Evolutionary conservation across 2,113 vertebrate species (phyloP).

Genomic region (Dryoscopus gambensis): DNA sequence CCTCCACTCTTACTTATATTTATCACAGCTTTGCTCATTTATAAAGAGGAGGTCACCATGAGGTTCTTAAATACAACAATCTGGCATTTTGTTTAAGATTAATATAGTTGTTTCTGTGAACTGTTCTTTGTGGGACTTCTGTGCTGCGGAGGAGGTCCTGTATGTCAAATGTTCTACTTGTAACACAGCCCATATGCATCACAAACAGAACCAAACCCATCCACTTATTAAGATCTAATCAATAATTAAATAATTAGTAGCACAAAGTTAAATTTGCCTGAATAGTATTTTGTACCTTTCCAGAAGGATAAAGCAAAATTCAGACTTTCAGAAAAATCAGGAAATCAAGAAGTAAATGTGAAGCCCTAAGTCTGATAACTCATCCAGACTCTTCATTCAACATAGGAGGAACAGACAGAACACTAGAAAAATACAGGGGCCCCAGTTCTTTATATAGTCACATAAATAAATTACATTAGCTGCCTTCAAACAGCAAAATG

Average conservation of each 20-base stretch:
- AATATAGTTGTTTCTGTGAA: background rate
- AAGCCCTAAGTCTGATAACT: background rate
- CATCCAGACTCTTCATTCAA: background rate
- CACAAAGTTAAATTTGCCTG: background rate
- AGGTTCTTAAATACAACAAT: background rate
- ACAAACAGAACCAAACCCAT: background rate
- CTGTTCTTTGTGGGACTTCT: background rate
- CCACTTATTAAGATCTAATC: background rate
- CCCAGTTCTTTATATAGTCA: background rate
- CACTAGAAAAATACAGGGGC: background rate
- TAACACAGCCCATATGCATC: background rate
- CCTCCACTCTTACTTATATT: background rate
- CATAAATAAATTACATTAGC: background rate
- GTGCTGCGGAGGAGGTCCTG: background rate
- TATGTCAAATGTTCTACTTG: background rate
- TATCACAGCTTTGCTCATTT: background rate
- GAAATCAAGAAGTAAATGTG: background rate
- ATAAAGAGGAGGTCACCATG: background rate
- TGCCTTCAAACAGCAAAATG: background rate
- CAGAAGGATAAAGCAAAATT: background rate
- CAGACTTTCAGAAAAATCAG: background rate
- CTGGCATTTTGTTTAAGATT: background rate
- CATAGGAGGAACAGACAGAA: background rate
- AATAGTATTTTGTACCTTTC: background rate
- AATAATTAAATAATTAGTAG: background rate